phyloP scores from a whole-genome alignment of 1,140 invertebrate species.

The Galleria mellonella region DNA sequence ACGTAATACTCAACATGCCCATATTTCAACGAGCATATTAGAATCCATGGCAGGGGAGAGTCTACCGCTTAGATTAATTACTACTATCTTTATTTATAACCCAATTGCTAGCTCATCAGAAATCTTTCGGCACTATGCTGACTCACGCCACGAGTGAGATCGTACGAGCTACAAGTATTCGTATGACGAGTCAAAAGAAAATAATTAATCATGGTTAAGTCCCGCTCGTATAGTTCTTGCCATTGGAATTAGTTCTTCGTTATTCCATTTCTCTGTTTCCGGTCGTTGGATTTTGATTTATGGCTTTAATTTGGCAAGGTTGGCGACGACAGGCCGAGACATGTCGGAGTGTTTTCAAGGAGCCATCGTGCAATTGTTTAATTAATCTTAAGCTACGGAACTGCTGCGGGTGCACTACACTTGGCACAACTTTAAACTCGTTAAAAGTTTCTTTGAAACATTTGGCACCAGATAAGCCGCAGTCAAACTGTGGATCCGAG shows the following conservation, averaged over 20 bases:
- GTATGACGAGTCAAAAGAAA: no score
- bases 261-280: constrained; percentile 68
- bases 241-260: constrained; percentile 54
- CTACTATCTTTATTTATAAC: background rate
- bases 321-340: constrained; percentile 69
- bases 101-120: constrained; percentile 15
- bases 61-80: no score
- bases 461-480: constrained; percentile 71
- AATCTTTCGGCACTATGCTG: background rate
- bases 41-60: no score
- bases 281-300: constrained; percentile 70
- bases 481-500: constrained; percentile 59
- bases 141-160: no score
- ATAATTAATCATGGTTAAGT: constrained; percentile 5
- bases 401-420: constrained; percentile 66
- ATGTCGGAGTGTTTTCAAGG: constrained; percentile 71
- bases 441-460: constrained; percentile 73
- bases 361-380: constrained; percentile 73
- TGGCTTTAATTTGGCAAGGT: constrained; percentile 71
- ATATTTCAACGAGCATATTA: no score
- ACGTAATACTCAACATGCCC: no score
- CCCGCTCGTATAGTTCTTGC: constrained; percentile 31
- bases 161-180: no score
- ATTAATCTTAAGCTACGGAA: constrained; percentile 68
- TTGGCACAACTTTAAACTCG: constrained; percentile 71